Evolutionary conservation across 2,797 vertebrate species (phyloP).

Genomic region (Anabacerthia variegaticeps): DNA sequence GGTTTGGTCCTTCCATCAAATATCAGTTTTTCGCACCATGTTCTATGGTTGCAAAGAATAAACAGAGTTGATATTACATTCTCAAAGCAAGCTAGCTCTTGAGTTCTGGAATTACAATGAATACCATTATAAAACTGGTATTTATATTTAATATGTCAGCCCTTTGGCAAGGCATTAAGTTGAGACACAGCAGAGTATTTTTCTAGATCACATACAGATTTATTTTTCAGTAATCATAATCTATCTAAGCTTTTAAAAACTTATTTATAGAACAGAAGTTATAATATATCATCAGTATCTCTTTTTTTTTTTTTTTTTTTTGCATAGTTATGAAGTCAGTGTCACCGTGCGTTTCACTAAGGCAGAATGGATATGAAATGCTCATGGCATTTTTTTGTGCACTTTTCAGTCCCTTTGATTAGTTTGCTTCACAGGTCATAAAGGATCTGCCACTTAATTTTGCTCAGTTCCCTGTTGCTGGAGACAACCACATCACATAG

Average conservation of each 20-base stretch:
- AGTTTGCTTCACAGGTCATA: constrained; percentile 4
- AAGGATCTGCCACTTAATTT: background rate
- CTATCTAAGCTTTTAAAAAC: background rate
- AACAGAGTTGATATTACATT: background rate
- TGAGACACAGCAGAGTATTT: background rate
- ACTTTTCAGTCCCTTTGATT: background rate
- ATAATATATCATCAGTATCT: background rate
- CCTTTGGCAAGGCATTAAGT: background rate
- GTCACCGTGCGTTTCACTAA: background rate
- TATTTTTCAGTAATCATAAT: background rate
- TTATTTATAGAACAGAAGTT: background rate
- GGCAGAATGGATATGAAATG: background rate
- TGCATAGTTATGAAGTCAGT: background rate
- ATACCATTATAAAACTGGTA: background rate
- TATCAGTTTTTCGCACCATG: background rate
- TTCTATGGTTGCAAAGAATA: background rate
- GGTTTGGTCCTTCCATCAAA: background rate
- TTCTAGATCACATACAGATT: background rate
- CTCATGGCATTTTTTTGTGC: background rate
- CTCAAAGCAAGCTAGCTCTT: background rate
- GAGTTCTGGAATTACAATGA: background rate
- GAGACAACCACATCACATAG: background rate
- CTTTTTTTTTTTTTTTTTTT: background rate
- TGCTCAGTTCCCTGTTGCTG: background rate
- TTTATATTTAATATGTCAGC: background rate